phyloP scores from a whole-genome alignment of 2,113 vertebrate species.

The Anolis sagrei region DNA sequence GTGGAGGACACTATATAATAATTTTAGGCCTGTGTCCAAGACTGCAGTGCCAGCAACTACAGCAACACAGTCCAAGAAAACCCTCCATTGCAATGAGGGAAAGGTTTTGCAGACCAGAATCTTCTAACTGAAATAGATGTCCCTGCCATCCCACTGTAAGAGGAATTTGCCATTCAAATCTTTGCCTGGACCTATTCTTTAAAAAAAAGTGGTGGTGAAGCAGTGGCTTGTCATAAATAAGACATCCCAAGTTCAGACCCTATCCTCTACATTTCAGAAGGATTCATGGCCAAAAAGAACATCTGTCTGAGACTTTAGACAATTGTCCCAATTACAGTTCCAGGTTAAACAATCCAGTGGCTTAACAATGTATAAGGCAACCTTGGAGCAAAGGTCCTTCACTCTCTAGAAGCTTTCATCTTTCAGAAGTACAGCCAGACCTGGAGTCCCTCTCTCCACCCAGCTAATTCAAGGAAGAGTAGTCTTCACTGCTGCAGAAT shows the following conservation, averaged over 20 bases:
- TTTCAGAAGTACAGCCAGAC: not conserved
- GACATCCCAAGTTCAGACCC: too few relatives aligned
- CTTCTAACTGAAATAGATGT: not conserved
- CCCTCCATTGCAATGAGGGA: too few relatives aligned
- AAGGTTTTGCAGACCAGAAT: too few relatives aligned
- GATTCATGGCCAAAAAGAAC: not conserved
- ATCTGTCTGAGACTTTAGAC: not conserved
- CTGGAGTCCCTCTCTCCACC: not conserved
- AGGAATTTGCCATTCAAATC: not conserved
- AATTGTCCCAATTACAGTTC: not conserved
- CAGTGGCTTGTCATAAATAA: not conserved
- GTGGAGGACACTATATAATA: not conserved
- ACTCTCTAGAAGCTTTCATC: not conserved
- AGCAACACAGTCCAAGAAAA: not conserved
- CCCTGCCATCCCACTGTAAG: too few relatives aligned
- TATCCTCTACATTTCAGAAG: not conserved
- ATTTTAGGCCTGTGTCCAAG: too few relatives aligned
- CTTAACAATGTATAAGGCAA: not conserved
- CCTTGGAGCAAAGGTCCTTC: not conserved
- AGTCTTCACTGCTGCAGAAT: not conserved
- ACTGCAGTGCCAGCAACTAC: not conserved
- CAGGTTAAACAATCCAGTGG: not conserved
- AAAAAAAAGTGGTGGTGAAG: too few relatives aligned
- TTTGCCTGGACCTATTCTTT: not conserved
- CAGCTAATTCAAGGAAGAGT: not conserved